Evolutionary conservation across 1,140 invertebrate species (phyloP).

Genomic region (Holotrichia oblita): DNA sequence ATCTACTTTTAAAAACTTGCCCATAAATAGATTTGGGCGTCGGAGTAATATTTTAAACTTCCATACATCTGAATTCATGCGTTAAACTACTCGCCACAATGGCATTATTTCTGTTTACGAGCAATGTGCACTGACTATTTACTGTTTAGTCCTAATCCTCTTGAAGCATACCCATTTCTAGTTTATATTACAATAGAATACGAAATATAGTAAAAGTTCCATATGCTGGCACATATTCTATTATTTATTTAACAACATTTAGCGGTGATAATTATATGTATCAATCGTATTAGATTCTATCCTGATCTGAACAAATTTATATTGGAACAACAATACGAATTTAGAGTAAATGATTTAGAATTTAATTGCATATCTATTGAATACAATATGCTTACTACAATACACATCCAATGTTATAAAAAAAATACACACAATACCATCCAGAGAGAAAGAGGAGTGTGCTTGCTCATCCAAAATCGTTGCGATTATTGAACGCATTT

Average conservation of each 20-base stretch:
- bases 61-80: slow-evolving; percentile 42
- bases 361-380: too few relatives aligned
- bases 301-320: too few relatives aligned
- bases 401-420: slow-evolving; percentile 15
- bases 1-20: slow-evolving; percentile 26
- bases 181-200: slow-evolving; percentile 10
- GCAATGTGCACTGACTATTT: slow-evolving; percentile 53
- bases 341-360: too few relatives aligned
- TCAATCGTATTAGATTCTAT: too few relatives aligned
- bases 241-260: neutral
- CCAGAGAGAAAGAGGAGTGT: slow-evolving; percentile 16
- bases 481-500: slow-evolving; percentile 40
- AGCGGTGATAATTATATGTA: neutral
- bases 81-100: slow-evolving; percentile 45
- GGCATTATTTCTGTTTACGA: slow-evolving; percentile 54
- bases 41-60: slow-evolving; percentile 19
- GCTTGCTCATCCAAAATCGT: slow-evolving; percentile 29
- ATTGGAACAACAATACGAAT: too few relatives aligned
- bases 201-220: neutral
- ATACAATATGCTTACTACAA: neutral
- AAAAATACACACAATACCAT: slow-evolving; percentile 17
- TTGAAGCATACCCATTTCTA: slow-evolving; percentile 30
- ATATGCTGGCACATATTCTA: neutral
- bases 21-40: neutral
- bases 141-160: slow-evolving; percentile 47